Conservation (phyloP, 2,888 invertebrate species). For the Athalia circularis region DNA sequence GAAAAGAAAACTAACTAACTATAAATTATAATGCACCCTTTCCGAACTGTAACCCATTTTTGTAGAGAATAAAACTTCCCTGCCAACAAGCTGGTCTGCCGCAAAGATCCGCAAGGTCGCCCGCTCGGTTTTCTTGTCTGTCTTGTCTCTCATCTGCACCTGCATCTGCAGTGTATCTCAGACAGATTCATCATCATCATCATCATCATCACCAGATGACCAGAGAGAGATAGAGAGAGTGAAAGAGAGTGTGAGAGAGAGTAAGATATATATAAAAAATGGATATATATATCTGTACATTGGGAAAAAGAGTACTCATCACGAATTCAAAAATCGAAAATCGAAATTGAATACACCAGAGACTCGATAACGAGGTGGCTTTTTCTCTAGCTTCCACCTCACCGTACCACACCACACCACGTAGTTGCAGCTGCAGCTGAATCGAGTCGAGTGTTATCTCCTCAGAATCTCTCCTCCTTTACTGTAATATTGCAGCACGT, state of each 20-base stretch:
- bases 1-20: constrained; percentile 12
- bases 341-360: too few species aligned
- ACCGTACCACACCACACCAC: too few species aligned
- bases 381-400: too few species aligned
- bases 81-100: constrained; percentile 74
- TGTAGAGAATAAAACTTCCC: constrained; percentile 74
- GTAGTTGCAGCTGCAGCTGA: too few species aligned
- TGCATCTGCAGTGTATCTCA: constrained; percentile 5
- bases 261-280: not conserved
- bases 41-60: constrained; percentile 71
- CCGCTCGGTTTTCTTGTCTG: constrained; percentile 1
- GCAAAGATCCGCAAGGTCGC: constrained; percentile 55
- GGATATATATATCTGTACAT: too few species aligned
- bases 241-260: not conserved
- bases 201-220: not conserved
- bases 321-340: too few species aligned
- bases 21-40: constrained; percentile 66
- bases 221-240: not conserved
- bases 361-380: too few species aligned
- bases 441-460: too few species aligned
- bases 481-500: too few species aligned
- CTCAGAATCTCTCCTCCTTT: too few species aligned
- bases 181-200: not conserved
- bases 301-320: too few species aligned
- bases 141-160: not conserved